Conservation (phyloP, 35 echinoderm and acorn worm species). For the Apostichopus californicus region DNA sequence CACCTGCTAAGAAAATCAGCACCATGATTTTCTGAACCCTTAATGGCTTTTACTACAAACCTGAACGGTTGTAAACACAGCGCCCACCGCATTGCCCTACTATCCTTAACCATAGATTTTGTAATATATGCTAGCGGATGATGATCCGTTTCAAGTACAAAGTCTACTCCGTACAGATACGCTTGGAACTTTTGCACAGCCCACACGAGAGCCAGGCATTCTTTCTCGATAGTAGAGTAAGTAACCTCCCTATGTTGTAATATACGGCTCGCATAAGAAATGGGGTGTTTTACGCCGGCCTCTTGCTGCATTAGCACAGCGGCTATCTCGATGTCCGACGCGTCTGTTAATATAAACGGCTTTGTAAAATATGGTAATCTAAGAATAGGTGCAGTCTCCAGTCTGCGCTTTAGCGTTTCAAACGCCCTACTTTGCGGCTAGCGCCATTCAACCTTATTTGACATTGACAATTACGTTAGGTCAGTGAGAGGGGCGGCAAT, state of each 20-base stretch:
- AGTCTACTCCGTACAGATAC: slow-evolving; percentile 23
- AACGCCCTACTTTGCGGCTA: slow-evolving; percentile 20
- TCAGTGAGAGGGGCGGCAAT: slow-evolving; percentile 33
- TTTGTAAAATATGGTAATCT: not conserved
- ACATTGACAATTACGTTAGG: not conserved
- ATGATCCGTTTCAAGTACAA: not conserved
- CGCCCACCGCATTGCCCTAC: not conserved
- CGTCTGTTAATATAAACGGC: slow-evolving; percentile 33
- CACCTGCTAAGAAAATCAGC: too few relatives aligned
- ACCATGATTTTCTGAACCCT: too few relatives aligned
- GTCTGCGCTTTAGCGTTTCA: not conserved
- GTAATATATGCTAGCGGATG: not conserved
- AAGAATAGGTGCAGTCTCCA: not conserved
- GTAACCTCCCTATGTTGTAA: slow-evolving; percentile 1
- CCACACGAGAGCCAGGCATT: slow-evolving; percentile 30
- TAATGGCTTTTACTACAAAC: too few relatives aligned
- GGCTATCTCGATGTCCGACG: slow-evolving; percentile 7
- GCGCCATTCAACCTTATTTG: slow-evolving; percentile 20
- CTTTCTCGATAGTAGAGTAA: slow-evolving; percentile 39
- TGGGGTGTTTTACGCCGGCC: not conserved
- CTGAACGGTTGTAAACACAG: too few relatives aligned
- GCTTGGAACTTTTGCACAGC: not conserved
- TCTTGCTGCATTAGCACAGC: not conserved
- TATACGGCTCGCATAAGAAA: slow-evolving; percentile 40
- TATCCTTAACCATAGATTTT: slow-evolving; percentile 32